Evolutionary conservation across 2,797 vertebrate genomes (phyloP), one percentile per base, ranked within the genome.

Genomic region (Esox lucius): DNA sequence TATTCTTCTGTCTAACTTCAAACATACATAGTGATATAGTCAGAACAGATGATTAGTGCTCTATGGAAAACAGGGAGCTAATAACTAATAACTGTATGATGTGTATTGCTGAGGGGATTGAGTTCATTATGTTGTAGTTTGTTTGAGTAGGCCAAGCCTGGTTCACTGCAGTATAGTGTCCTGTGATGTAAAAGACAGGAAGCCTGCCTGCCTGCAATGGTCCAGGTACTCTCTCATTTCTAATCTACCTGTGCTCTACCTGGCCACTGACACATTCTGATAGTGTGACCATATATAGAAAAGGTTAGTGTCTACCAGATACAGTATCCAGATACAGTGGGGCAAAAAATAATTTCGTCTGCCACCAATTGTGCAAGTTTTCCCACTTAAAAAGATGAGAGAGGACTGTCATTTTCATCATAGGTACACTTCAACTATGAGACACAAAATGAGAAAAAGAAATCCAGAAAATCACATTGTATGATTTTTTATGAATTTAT

Each of bases 31-130:
- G 28, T 65, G 28, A 66, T 16, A 33, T 19, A 33, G 28, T 15
- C 28, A 33, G 16, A 65, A 65, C 31, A 28, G 62, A 33, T 7
- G 2, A 64, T 11, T 64, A 31, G 31, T 64, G 16, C 26, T 64
- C 0, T 31, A 15, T 5, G 1, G 13, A 13, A 31, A 26, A 64
- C 4, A 31, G 26, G 42, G 74, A 64, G 80, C 76, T 62, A 77
- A 2, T 84, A 80, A 79, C 80, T 76, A 81, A 75, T 68, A 79
- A 79, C 73, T 70, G 75, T 62, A 53, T 75, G 72, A 49, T 75
- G 78, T 71, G 74, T 78, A 85, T 3, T 72, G 81, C 80, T 46
- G 78, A 80, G 76, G 77, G 76, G 81, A 88, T 85, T 85, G 76
- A 78, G 78, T 84, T 82, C 78, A 72, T 35, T 75, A 64, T 26